These are phyloP conservation scores for Tethea ocularis DNA, from an alignment of 2,888 invertebrate genomes.

Conservation along the genomic window DNA sequence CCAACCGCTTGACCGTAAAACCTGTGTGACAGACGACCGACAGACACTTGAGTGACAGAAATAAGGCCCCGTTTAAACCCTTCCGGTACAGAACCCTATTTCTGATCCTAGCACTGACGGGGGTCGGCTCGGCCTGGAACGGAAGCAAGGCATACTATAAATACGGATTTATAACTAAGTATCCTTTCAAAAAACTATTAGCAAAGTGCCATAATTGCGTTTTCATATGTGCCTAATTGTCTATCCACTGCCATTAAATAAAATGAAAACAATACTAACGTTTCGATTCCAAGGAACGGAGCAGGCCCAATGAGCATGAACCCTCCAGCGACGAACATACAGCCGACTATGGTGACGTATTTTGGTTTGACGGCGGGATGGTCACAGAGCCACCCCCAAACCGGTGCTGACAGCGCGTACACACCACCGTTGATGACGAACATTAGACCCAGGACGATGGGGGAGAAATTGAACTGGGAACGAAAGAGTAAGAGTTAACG, in stretches of 20 bases:
- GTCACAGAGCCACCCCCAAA: slow-evolving; percentile 93
- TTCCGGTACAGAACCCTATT: no score
- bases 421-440: slow-evolving; percentile 93
- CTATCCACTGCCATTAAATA: background rate
- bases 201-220: no score
- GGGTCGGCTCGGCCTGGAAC: no score
- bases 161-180: no score
- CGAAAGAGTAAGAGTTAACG: no score
- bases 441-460: slow-evolving; percentile 89
- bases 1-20: no score
- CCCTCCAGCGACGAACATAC: slow-evolving; percentile 86
- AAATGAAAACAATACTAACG: slow-evolving; percentile 66
- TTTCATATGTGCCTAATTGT: background rate
- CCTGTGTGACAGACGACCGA: no score
- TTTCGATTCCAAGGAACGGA: slow-evolving; percentile 87
- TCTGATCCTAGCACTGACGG: no score
- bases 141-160: no score
- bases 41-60: no score
- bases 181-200: no score
- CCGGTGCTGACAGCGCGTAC: slow-evolving; percentile 91
- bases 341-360: slow-evolving; percentile 86
- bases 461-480: slow-evolving; percentile 85
- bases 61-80: no score
- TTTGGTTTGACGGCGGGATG: slow-evolving; percentile 86
- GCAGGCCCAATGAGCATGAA: slow-evolving; percentile 92